These are phyloP conservation scores for Homarus americanus DNA, from an alignment of 1,140 invertebrate genomes.

Conservation along the genomic window DNA sequence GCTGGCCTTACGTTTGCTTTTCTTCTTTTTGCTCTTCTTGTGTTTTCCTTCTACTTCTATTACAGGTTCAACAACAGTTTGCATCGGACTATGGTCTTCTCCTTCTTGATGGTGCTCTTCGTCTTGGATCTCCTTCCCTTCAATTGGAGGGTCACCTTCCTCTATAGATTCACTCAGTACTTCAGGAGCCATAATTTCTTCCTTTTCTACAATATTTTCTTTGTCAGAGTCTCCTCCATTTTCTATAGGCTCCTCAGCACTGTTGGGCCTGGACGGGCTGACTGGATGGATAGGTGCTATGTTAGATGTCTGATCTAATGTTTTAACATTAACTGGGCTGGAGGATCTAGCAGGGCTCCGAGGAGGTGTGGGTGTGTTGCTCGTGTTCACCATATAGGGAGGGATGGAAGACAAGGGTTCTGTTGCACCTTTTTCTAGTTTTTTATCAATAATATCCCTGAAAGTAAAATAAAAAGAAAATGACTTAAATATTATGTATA, in stretches of 20 bases:
- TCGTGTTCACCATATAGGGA: not conserved
- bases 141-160: not conserved
- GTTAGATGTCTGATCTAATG: not conserved
- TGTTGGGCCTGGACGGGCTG: not conserved
- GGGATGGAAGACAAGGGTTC: conserved; percentile 46
- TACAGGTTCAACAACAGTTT: not conserved
- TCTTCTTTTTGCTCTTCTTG: conserved; percentile 55
- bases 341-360: conserved; percentile 19
- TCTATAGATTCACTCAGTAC: not conserved
- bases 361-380: conserved; percentile 33
- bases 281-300: not conserved
- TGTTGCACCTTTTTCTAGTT: conserved; percentile 9
- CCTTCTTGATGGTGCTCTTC: not conserved
- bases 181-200: not conserved
- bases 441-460: conserved; percentile 32
- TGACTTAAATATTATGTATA: no score
- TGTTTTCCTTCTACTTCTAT: conserved; percentile 43
- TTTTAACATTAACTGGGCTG: conserved; percentile 1
- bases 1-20: conserved; percentile 49
- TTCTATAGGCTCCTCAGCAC: not conserved
- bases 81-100: not conserved
- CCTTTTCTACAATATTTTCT: conserved; percentile 16
- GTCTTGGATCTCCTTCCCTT: not conserved
- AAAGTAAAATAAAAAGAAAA: no score
- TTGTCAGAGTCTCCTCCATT: conserved; percentile 55